Evolutionary conservation across 2,797 vertebrate genomes (phyloP), one percentile per base, ranked within the genome.

Genomic region (Sebastes hopkinsi): DNA sequence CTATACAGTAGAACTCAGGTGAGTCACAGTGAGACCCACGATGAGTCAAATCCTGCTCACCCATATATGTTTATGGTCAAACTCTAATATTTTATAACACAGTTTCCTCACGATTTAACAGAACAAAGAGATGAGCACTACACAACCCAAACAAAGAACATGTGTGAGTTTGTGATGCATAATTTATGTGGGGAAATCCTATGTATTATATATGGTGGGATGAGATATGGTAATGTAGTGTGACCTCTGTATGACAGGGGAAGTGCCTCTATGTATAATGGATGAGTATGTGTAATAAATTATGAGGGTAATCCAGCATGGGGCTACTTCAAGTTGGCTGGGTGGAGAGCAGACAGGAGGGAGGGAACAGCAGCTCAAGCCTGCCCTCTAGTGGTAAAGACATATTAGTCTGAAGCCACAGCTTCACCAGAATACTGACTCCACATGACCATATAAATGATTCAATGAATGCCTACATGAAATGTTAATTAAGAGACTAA

Each of bases 321-420:
- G 50, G 61, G 50, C 9, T 55, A 23, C 64, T 61, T 54, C 30
- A 58, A 27, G 56, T 22, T 61, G 18, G 68, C 23, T 64, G 25
- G 54, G 56, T 61, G 60, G 62, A 64, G 36, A 54, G 16, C 23
- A 25, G 32, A 14, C 27, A 3, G 52, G 7, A 34, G 42, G 6
- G 3, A 56, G 30, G 50, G 16, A 65, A 77, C 7, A 62, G 59
- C 65, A 86, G 55, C 86, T 62, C 55, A 8, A 72, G 75, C 27
- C 77, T 89, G 88, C 88, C 92, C 91, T 92, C 94, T 91, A 90
- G 87, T 92, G 93, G 89, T 50, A 4, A 67, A 77, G 2, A 52
- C 2, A 59, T 14, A 55, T 20, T 2, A 50, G 6, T 5, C 18
- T 58, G 6, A 61, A 38, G 56, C 42, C 1, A 20, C 23, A 75